These are phyloP conservation scores for Larimichthys crocea DNA, from an alignment of 2,113 vertebrate genomes.

Conservation along the genomic window DNA sequence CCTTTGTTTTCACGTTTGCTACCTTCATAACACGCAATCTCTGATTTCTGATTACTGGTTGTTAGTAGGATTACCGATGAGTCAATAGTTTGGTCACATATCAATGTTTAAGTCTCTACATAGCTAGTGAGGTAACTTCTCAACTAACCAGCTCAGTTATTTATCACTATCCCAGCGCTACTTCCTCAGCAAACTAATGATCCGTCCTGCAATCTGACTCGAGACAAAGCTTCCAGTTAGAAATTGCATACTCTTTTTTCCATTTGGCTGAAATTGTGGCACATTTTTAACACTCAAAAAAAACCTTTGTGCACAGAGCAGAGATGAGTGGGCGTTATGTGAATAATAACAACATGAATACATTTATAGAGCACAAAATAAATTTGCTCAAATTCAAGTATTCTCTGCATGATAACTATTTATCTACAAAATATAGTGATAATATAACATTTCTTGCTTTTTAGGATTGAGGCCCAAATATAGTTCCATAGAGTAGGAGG, in stretches of 20 bases:
- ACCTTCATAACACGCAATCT: neutral
- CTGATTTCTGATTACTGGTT: neutral
- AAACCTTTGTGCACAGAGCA: too few species aligned
- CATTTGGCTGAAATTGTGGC: neutral
- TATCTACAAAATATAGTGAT: neutral
- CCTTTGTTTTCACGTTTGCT: too few species aligned
- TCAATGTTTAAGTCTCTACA: neutral
- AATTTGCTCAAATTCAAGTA: neutral
- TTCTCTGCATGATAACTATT: neutral
- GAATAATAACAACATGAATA: too few species aligned
- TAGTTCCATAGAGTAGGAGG: neutral
- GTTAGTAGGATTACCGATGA: neutral
- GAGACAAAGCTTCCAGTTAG: neutral
- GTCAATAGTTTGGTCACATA: neutral
- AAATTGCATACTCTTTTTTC: neutral
- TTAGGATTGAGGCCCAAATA: neutral
- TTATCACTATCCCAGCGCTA: neutral
- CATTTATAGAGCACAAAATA: neutral
- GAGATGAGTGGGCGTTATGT: too few species aligned
- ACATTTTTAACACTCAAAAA: too few species aligned
- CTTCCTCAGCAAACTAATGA: neutral
- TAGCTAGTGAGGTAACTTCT: neutral
- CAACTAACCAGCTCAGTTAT: neutral
- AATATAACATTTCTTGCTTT: too few species aligned
- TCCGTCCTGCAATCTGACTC: neutral